Evolutionary conservation across 2,797 vertebrate species (phyloP), one percentile per base, ranked within the genome.

Genomic region (Chrosomus eos): DNA sequence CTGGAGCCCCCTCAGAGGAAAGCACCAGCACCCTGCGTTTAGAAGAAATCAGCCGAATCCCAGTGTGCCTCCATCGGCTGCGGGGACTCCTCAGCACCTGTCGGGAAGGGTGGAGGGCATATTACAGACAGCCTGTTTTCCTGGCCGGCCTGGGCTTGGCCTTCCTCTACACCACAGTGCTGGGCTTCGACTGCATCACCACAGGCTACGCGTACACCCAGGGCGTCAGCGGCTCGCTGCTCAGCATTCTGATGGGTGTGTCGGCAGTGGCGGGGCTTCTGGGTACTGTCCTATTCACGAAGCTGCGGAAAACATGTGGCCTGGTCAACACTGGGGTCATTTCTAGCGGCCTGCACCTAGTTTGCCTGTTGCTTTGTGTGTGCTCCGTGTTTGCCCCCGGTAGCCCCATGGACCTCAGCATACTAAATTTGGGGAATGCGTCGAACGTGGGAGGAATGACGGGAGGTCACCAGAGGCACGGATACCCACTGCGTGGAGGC

Each of bases 181-280:
- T 96, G 86, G 96, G 95, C 40, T 97, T 96, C 33, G 93, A 96
- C 91, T 95, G 96, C 91, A 96, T 97, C 90, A 95, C 94, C 80
- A 95, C 95, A 0, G 93, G 95, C 88, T 96, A 96, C 5, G 93
- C 95, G 82, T 96, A 95, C n/a, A 95, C 94, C 60, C 95, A 96
- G 91, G 96, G 95, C 74, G 94, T 96, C 9, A 94, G 95, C 6
- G 95, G 95, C 84, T 96, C 95, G n/a, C 93, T 96, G 78, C 96
- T 97, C 31, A 96, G 95, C 89, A 82, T 97, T 66, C 92, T 96
- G 86, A 96, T 93, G 88, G 95, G 95, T 0, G 93, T 96, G 14
- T 96, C 94, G 0, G 95, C 95, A 68, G 89, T 95, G 71, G 95
- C 94, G 0, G 95, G 95, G 66, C 93, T 96, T 79, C 88, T 94